Base-by-base conservation (phyloP, 2,888 invertebrate genomes). In the Ichneumoninae sp. region DNA sequence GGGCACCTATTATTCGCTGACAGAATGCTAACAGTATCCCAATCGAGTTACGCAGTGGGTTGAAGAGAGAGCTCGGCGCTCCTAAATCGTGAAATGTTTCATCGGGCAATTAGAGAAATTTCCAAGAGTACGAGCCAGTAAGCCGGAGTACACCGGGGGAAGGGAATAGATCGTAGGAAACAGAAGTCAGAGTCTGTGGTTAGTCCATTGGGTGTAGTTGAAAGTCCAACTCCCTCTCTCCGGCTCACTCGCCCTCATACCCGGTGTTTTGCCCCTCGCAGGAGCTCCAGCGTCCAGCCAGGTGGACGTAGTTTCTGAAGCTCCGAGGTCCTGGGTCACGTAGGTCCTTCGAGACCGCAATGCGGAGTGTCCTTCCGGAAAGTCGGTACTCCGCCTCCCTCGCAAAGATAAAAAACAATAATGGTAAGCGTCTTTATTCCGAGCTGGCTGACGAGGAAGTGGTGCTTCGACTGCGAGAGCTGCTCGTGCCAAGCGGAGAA, bases 281-380 rank as follows among this genome's bases (percentile, higher is more conserved):
- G 26, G 44, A 22, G 62, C 36, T 50, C 68, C 22, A 50, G 13
- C 65, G 36, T 33, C 50, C 62, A 62, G 33, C 76, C 76, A 76
- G 76, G 54, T 66, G 76, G 65, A 65, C 47, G 50, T 52, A 47
- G 68, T 60, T 77, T 62, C 74, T 33, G 30, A 66, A 69, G 70
- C 78, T 78, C 60, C 47, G 81, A 86, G 86, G 86, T 84, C 86
- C 84, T 88, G 86, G 89, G 89, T 89, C 89, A 90, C 85, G 80
- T 86, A 72, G 87, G 80, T 89, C 89, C 90, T 84, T 83, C 50
- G 89, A 88, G 90, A 89, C 82, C 87, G 84, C 80, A 84, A 86
- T 88, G 87, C 86, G 87, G 86, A 86, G 82, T 83, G 62, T 62
- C 83, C 83, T 82, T 85, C 76, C 80, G 69, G 76, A 77, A 80